Evolutionary conservation across 1,140 invertebrate genomes (phyloP).

Genomic region (Lasioglossum albipes): DNA sequence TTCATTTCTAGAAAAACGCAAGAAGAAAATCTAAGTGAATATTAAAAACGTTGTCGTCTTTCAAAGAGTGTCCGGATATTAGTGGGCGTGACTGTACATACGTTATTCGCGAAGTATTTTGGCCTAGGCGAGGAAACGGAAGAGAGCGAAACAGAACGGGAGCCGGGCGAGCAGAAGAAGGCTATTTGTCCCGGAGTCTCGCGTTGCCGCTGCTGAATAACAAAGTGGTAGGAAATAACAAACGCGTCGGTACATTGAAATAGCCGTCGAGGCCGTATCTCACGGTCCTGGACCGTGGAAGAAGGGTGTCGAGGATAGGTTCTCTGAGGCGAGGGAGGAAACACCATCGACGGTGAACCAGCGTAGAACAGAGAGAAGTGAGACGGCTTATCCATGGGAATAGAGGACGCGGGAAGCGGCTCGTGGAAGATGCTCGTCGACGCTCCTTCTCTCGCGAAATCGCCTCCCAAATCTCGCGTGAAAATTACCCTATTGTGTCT

Average conservation of each 20-base stretch:
- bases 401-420: slow-evolving; percentile 21
- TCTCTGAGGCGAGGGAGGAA: not conserved
- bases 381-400: slow-evolving; percentile 15
- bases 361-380: not conserved
- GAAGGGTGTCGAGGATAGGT: not conserved
- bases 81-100: slow-evolving; percentile 16
- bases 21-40: too few relatives aligned
- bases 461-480: slow-evolving; percentile 80
- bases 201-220: slow-evolving; percentile 66
- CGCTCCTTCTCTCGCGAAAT: slow-evolving; percentile 72
- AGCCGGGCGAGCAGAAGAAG: slow-evolving; percentile 11
- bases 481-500: slow-evolving; percentile 80
- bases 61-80: too few relatives aligned
- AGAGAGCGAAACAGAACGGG: not conserved
- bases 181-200: slow-evolving; percentile 67
- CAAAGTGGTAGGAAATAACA: slow-evolving; percentile 78
- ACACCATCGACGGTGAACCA: not conserved
- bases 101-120: slow-evolving; percentile 43
- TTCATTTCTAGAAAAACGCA: too few relatives aligned
- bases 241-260: slow-evolving; percentile 79
- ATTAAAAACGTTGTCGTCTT: too few relatives aligned
- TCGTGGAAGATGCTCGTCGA: slow-evolving; percentile 33
- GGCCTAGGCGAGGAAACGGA: not conserved
- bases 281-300: slow-evolving; percentile 54
- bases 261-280: slow-evolving; percentile 75